Base-by-base conservation (phyloP, 1,140 invertebrate genomes). In the Metaphire vulgaris region DNA sequence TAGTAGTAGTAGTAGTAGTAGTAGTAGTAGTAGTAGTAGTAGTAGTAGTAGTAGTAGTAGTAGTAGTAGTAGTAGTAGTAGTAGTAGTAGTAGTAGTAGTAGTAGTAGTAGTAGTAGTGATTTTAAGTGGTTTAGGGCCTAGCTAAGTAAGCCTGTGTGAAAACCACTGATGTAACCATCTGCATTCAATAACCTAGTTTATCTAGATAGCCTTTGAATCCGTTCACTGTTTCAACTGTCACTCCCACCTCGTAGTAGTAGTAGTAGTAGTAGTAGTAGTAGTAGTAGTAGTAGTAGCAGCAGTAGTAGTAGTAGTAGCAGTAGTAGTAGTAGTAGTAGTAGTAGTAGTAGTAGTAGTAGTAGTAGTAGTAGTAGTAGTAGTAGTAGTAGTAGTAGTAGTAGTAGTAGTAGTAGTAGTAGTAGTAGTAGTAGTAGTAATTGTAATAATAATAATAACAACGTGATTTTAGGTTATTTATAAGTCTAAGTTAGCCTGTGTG, bases 281-380 rank as follows among this genome's bases (percentile, higher is more conserved):
- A 65, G 26, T 65, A 65, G 26, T 65, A 65, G 26, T 65, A 65
- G 26, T 65, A 65, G 26, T 65, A 65, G 26, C 26, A 65, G 56
- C 26, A 65, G 56, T 56, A 56, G 6, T 56, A 56, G 6, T 56
- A 56, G 6, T 56, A 56, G 6, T 56, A 56, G 6, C 21, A 56
- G 41, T 56, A 56, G 41, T 56, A 56, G 41, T 56, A 56, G 41
- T 56, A 56, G 41, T 56, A 56, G 41, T 56, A 56, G 41, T 56
- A 56, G 41, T 56, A 69, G 30, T 31, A 69, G 67, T 69, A 69
- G 67, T 69, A 69, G 30, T 69, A 69, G 67, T 69, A 69, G 67
- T 69, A 69, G 30, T 69, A 69, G 67, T 69, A 69, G 67, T 69
- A 69, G 67, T 69, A 69, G 67, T 69, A 69, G 67, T 69, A 69